Base-by-base conservation (phyloP, 2,888 invertebrate species). In the Drosophila meridiana region DNA sequence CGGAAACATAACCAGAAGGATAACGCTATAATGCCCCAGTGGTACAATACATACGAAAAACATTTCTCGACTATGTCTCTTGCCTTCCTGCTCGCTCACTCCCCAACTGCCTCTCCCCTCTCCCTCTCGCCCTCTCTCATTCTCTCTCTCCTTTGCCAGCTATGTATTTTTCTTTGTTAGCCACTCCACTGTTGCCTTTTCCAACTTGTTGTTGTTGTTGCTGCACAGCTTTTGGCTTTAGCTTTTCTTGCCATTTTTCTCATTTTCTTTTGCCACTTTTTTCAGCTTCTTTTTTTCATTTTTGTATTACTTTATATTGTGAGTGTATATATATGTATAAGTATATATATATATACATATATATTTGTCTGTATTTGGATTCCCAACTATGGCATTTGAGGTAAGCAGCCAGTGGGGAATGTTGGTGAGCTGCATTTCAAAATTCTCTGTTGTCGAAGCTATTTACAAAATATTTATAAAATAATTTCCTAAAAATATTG, bases 1-100 rank as follows among this genome's bases (percentile, higher is more conserved):
- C 92, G 92, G 92, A 92, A 92, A 91, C 92, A 91, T 90, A 92
- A 92, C 92, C 92, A 92, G 92, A 92, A 92, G 92, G 92, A 92
- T 92, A 92, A 92, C 92, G 92, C 91, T 92, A 91, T 92, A 92
- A 92, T 92, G 92, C 92, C 90, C 91, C 88, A 90, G 92, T 91
- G 92, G 75, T 92, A 89, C 79, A 90, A 82, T 76, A 82, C 82
- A 82, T 73, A 82, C 76, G 52, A 83, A 82, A 79, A 79, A 77
- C 90, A 87, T 89, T 89, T 77, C 80, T 87, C 88, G 73, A 71
- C 87, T 67, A 53, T 56, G 69, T 53, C 69, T 76, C 43, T 57
- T 61, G 52, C 26, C 42, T 40, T 28, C 56, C 42, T 13, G 13
- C 42, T 65, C 69, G 55, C 61, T 30, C 71, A n/a, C 58, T 30